Percentiles rank a stretch among this genome's conserved stretches.
Conservation (phyloP, 2,113 vertebrate genomes). For the Ondatra zibethicus region DNA sequence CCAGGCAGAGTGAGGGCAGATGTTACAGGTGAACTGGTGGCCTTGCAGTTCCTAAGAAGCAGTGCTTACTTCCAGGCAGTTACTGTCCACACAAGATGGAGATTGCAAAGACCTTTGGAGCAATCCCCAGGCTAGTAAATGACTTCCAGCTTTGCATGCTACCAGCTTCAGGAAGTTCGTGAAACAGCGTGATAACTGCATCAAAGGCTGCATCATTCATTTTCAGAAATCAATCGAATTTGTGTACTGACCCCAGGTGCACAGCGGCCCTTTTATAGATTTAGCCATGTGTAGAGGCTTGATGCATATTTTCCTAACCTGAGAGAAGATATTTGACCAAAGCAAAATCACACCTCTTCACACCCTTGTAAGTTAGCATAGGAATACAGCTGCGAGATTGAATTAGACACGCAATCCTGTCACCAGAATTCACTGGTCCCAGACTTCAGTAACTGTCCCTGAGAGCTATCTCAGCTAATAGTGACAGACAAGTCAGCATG, state of each 20-base stretch:
- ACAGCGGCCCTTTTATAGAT: background rate
- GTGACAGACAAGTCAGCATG: background rate
- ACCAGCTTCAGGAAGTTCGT: background rate
- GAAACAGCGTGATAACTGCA: background rate
- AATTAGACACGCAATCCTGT: background rate
- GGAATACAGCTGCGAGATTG: background rate
- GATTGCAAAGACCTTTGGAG: too few species aligned
- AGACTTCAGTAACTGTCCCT: background rate
- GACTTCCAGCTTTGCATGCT: background rate
- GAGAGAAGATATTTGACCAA: background rate
- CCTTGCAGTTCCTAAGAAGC: background rate
- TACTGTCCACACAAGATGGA: fast-evolving
- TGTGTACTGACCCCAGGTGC: background rate
- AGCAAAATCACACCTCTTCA: background rate
- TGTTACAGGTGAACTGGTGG: background rate
- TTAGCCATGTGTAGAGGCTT: background rate
- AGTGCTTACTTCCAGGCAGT: background rate
- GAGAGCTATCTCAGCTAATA: background rate
- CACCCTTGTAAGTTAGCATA: background rate
- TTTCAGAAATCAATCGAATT: background rate
- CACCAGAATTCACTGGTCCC: background rate
- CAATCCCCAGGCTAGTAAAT: too few species aligned
- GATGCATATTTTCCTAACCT: background rate
- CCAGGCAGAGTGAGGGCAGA: background rate
- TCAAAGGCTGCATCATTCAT: background rate